Conservation (phyloP, 2,113 vertebrate genomes). For the Phaethornis superciliosus region DNA sequence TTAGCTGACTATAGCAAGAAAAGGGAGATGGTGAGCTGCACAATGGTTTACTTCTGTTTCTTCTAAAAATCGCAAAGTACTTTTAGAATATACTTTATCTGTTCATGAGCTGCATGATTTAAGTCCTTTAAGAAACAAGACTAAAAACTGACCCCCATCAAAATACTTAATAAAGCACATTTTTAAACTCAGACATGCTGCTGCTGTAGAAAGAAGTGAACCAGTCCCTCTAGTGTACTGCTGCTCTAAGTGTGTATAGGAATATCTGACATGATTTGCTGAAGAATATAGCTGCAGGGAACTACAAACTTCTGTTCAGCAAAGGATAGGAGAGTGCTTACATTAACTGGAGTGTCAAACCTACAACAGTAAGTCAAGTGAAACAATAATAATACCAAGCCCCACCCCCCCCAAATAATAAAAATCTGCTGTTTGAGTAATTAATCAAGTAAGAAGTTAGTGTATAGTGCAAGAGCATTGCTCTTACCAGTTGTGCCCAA, state of each 20-base stretch:
- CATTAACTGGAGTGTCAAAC: not conserved
- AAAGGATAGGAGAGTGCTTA: not conserved
- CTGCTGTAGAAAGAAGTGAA: not conserved
- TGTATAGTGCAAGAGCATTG: not conserved
- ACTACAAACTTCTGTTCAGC: not conserved
- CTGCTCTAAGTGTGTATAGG: not conserved
- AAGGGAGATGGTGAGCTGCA: not conserved
- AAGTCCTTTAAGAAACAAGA: not conserved
- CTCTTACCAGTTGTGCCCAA: not conserved
- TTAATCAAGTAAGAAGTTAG: not conserved
- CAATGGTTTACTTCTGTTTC: not conserved
- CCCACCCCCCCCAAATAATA: not conserved
- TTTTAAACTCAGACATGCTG: not conserved
- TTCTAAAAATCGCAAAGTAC: not conserved
- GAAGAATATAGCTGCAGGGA: not conserved
- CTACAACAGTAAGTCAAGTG: not conserved
- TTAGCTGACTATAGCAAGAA: not conserved
- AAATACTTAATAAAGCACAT: not conserved
- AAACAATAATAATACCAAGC: not conserved
- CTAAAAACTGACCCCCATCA: not conserved
- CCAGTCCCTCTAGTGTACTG: conserved; percentile 1
- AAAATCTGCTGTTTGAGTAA: not conserved
- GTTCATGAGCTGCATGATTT: not conserved
- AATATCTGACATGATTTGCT: not conserved
- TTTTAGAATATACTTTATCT: not conserved